These are phyloP conservation scores for Pristionchus entomophagus DNA, from an alignment of 2,888 invertebrate genomes.

Conservation along the genomic window DNA sequence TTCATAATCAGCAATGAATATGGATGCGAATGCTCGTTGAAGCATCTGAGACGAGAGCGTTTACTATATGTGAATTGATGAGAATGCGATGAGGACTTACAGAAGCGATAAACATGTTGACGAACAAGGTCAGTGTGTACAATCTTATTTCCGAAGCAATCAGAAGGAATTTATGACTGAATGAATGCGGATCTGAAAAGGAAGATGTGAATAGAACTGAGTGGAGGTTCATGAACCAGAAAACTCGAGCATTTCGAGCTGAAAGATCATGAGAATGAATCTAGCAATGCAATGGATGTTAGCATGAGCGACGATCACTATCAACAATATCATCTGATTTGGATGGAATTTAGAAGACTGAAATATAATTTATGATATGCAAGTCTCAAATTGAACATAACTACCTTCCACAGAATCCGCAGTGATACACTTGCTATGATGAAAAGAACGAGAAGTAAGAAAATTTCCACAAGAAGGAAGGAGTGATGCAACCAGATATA, in stretches of 20 bases:
- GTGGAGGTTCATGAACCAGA: not conserved
- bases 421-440: not conserved
- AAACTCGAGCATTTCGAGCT: not conserved
- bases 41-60: not conserved
- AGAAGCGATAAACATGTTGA: not conserved
- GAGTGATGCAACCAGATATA: not conserved
- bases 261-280: not conserved
- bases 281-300: not conserved
- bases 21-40: not conserved
- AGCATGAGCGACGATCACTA: not conserved
- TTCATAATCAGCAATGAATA: constrained; percentile 5
- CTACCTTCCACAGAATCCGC: not conserved
- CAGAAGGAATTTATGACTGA: not conserved
- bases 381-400: not conserved
- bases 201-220: not conserved
- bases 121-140: not conserved
- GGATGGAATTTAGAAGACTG: constrained; percentile 7
- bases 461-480: not conserved
- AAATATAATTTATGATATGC: not conserved
- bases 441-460: not conserved
- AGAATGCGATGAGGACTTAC: not conserved
- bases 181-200: not conserved
- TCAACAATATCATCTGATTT: not conserved
- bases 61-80: not conserved
- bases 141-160: not conserved